These are phyloP conservation scores for Baronia brevicornis DNA, from an alignment of 2,888 invertebrate genomes.

Conservation along the genomic window DNA sequence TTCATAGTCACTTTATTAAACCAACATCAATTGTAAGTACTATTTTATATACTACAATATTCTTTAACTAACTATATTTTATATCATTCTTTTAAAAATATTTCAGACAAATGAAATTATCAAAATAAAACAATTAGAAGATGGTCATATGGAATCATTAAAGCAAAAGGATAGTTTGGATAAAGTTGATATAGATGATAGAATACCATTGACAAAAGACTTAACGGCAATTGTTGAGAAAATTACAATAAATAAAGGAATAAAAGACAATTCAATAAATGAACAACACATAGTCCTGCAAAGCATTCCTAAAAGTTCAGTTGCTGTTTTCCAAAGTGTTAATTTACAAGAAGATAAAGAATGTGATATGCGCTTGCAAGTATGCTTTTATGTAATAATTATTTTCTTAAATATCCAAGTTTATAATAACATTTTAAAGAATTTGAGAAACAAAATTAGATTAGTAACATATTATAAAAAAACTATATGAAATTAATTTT, in stretches of 20 bases:
- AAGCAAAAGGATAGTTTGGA: conserved; percentile 33
- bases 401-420: conserved; percentile 11
- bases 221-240: conserved; percentile 74
- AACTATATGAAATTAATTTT: not conserved
- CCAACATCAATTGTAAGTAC: conserved; percentile 64
- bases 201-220: conserved; percentile 67
- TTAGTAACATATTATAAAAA: no score
- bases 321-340: conserved; percentile 81
- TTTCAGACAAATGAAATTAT: conserved; percentile 57
- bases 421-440: not conserved
- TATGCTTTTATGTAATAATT: no score
- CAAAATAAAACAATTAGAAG: conserved; percentile 66
- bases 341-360: conserved; percentile 36
- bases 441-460: no score
- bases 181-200: conserved; percentile 34
- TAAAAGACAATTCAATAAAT: conserved; percentile 25
- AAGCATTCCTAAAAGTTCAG: conserved; percentile 74
- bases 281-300: conserved; percentile 57
- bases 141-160: conserved; percentile 55
- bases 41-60: conserved; percentile 10
- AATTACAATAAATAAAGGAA: conserved; percentile 48
- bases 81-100: conserved; percentile 6
- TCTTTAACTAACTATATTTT: conserved; percentile 3
- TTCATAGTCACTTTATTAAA: conserved; percentile 61
- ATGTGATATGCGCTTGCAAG: conserved; percentile 77